phyloP scores from a whole-genome alignment of 92 coral and sea anemone genomes.

The Nematostella vectensis region DNA sequence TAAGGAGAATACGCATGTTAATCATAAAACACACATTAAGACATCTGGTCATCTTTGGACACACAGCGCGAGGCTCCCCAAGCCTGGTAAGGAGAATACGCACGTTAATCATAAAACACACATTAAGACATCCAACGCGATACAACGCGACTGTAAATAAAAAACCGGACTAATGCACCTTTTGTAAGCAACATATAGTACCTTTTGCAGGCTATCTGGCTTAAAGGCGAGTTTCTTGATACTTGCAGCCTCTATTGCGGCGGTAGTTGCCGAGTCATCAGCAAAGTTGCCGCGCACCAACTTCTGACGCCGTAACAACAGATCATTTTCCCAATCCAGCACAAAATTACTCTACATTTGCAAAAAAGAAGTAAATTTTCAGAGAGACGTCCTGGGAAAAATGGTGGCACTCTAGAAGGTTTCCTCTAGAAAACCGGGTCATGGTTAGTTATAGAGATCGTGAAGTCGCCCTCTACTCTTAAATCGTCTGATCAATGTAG shows the following conservation, averaged over 20 bases:
- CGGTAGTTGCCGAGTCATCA: slow-evolving; percentile 79
- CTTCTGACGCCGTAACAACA: slow-evolving; percentile 52
- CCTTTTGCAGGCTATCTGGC: slow-evolving; percentile 84
- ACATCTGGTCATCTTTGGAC: slow-evolving; percentile 97
- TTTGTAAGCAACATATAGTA: too few relatives aligned
- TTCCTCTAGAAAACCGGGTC: not conserved
- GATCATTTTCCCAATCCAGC: slow-evolving; percentile 91
- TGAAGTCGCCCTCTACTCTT: too few relatives aligned
- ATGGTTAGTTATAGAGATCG: too few relatives aligned
- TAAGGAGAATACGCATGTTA: too few relatives aligned
- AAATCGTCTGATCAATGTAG: too few relatives aligned
- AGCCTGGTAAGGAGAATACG: slow-evolving; percentile 66
- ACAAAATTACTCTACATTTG: slow-evolving; percentile 70
- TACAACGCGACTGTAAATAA: too few relatives aligned
- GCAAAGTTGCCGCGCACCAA: slow-evolving; percentile 73
- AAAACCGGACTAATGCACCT: too few relatives aligned
- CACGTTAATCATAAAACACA: too few relatives aligned
- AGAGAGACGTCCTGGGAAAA: too few relatives aligned
- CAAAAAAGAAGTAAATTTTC: not conserved
- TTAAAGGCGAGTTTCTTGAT: slow-evolving; percentile 90
- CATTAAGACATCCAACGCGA: too few relatives aligned
- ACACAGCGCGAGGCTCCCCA: slow-evolving; percentile 97
- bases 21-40: too few relatives aligned
- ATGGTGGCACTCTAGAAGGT: not conserved
- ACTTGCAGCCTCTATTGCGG: slow-evolving; percentile 91